Conservation (phyloP, 2,113 vertebrate species). For the Chaetura pelagica region DNA sequence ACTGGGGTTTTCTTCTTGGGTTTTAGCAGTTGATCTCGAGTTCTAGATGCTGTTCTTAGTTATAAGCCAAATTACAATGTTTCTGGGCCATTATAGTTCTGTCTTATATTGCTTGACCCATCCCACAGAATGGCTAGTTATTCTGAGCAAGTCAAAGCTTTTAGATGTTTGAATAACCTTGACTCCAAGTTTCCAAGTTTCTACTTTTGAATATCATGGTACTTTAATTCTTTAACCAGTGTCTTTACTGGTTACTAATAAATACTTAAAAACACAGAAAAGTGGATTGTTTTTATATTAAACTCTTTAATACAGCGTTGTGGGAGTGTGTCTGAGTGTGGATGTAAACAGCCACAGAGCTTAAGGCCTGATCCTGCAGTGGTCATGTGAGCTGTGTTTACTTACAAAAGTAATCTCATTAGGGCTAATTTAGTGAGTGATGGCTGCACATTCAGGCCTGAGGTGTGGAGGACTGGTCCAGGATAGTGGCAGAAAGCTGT, state of each 20-base stretch:
- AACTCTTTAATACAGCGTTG: background rate
- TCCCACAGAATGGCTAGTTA: background rate
- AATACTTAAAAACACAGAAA: background rate
- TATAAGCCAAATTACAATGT: background rate
- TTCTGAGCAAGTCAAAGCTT: background rate
- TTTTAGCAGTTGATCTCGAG: background rate
- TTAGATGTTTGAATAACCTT: background rate
- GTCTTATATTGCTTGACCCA: background rate
- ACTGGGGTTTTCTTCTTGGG: background rate
- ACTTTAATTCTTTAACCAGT: background rate
- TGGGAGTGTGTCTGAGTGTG: background rate
- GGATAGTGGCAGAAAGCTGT: background rate
- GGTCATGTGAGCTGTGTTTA: slow-evolving; percentile 1
- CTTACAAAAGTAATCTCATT: slow-evolving; percentile 11
- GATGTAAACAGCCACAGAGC: background rate
- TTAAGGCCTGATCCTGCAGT: background rate
- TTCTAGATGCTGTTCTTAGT: background rate
- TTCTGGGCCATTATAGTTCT: background rate
- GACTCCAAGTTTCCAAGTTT: background rate
- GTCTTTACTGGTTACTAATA: background rate
- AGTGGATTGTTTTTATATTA: background rate
- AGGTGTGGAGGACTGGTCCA: background rate
- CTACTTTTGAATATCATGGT: background rate
- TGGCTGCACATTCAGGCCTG: background rate
- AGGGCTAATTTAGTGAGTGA: background rate